Conservation (phyloP, 2,113 vertebrate species). For the Lethenteron reissneri region DNA sequence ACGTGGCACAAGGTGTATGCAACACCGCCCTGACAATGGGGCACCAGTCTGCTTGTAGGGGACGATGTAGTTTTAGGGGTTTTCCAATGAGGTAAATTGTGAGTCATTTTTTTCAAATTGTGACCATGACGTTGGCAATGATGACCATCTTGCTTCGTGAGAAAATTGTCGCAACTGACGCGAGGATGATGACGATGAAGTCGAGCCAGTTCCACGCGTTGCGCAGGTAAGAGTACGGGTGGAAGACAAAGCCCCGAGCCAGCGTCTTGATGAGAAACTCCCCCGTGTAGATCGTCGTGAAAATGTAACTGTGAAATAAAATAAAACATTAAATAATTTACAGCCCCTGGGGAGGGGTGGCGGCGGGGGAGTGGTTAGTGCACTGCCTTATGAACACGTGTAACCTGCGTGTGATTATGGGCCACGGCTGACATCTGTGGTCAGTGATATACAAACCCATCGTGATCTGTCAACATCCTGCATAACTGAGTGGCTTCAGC, state of each 20-base stretch:
- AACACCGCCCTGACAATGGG: too few relatives aligned
- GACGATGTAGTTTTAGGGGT: slow-evolving; percentile 3
- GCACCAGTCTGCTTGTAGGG: background rate
- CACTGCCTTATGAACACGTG: background rate
- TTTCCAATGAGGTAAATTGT: background rate
- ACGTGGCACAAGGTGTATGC: too few relatives aligned
- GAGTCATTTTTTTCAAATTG: background rate
- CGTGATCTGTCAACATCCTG: too few relatives aligned
- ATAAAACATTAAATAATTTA: slow-evolving; percentile 3
- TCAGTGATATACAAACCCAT: too few relatives aligned
- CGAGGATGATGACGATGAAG: slow-evolving; percentile 10
- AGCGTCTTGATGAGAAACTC: slow-evolving; percentile 10
- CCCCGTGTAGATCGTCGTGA: slow-evolving; percentile 10
- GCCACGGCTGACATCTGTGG: too few relatives aligned
- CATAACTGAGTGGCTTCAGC: too few relatives aligned
- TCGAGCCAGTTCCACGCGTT: slow-evolving; percentile 12
- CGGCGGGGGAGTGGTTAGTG: background rate
- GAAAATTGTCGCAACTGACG: slow-evolving; percentile 7
- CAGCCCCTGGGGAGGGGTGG: background rate
- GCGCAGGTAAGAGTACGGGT: slow-evolving; percentile 8
- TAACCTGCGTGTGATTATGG: background rate
- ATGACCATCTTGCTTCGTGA: background rate
- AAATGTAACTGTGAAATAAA: slow-evolving; percentile 8
- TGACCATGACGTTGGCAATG: background rate
- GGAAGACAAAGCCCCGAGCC: slow-evolving; percentile 9